Conservation (phyloP, 1,140 invertebrate species). For the Aleiodes sp. region DNA sequence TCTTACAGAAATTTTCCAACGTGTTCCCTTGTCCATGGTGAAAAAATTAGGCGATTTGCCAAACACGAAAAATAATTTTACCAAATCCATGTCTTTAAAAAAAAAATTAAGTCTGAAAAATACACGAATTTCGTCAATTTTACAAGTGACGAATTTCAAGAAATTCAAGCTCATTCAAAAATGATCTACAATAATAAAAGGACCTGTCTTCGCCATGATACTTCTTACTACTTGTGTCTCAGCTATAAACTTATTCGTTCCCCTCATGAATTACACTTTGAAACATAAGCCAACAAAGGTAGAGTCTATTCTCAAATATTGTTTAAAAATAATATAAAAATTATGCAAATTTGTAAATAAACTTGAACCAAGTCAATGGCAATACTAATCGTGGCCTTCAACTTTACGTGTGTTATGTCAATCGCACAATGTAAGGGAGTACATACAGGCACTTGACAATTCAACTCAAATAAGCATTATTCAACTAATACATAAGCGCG, state of each 20-base stretch:
- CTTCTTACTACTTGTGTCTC: background rate
- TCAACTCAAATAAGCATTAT: constrained; percentile 15
- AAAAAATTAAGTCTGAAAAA: constrained; percentile 7
- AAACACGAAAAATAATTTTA: no score
- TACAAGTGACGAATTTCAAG: no score
- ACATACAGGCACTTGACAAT: constrained; percentile 8
- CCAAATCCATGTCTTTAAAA: no score
- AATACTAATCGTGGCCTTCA: constrained; percentile 25
- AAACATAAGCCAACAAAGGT: constrained; percentile 33
- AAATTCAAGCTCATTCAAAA: no score
- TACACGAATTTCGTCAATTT: no score
- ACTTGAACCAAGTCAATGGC: constrained; percentile 2
- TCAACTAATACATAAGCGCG: background rate
- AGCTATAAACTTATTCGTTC: background rate
- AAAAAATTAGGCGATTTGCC: no score
- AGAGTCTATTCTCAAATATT: constrained; percentile 38
- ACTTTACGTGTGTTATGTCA: constrained; percentile 14
- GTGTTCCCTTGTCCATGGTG: no score
- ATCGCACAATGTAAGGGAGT: background rate
- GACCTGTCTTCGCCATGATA: no score
- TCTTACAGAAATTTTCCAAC: no score
- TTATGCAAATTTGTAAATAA: constrained; percentile 33
- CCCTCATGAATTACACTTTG: constrained; percentile 35
- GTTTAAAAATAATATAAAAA: constrained; percentile 34
- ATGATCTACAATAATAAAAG: no score